phyloP scores from a whole-genome alignment of 92 coral and sea anemone species.

The Desmophyllum pertusum region DNA sequence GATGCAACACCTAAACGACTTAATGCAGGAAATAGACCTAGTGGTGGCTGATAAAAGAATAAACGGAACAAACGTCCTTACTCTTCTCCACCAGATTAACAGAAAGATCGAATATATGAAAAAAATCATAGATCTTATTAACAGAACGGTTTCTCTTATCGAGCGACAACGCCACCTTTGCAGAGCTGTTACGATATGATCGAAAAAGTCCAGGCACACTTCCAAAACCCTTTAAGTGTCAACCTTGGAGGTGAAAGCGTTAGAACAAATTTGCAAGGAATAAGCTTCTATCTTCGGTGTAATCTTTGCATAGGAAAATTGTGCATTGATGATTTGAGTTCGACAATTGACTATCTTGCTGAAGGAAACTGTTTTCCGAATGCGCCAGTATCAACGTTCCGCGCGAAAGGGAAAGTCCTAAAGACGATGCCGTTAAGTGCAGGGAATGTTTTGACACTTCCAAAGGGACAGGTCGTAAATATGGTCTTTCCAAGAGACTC shows the following conservation, averaged over 20 bases:
- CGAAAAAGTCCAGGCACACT: constrained; percentile 1
- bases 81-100: neutral
- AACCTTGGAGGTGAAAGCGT: constrained; percentile 5
- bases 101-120: neutral
- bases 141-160: neutral
- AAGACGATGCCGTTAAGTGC: neutral
- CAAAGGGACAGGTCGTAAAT: neutral
- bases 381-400: neutral
- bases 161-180: neutral
- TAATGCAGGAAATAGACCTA: neutral
- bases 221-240: constrained; percentile 8
- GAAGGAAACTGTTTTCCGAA: constrained; percentile 8
- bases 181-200: constrained; percentile 20
- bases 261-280: constrained; percentile 21
- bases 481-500: constrained; percentile 24
- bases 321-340: constrained; percentile 33
- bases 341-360: constrained; percentile 16
- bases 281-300: constrained; percentile 10
- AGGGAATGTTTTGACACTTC: constrained; percentile 13
- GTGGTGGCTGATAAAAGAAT: neutral
- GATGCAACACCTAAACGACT: neutral
- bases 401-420: constrained; percentile 1
- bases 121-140: neutral
- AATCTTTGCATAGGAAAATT: constrained; percentile 30
- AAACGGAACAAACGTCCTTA: neutral